Evolutionary conservation across 2,797 vertebrate genomes (phyloP).

Genomic region (Lindbergichthys nudifrons): DNA sequence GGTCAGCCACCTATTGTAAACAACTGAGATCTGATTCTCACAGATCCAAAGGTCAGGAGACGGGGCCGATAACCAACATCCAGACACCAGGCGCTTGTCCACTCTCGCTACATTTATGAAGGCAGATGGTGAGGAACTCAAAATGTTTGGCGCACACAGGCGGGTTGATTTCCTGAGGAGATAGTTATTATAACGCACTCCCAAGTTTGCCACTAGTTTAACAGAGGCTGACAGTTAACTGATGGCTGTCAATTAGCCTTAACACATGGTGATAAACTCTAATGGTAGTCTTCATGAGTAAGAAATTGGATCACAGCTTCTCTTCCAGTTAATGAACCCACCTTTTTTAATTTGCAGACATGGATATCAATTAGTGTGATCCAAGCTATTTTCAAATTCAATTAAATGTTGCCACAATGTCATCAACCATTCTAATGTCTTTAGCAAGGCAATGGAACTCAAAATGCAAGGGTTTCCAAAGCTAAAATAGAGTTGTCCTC

Average conservation of each 20-base stretch:
- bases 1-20: conserved; percentile 61
- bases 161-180: conserved; percentile 37
- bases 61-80: conserved; percentile 55
- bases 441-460: neutral
- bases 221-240: conserved; percentile 50
- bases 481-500: neutral
- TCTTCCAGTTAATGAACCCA: conserved; percentile 1
- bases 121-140: conserved; percentile 20
- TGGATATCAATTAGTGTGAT: neutral
- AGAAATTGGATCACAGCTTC: conserved; percentile 21
- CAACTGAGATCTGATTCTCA: conserved; percentile 60
- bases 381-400: conserved; percentile 20
- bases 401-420: conserved; percentile 7
- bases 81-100: conserved; percentile 1
- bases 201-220: conserved; percentile 22
- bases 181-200: conserved; percentile 44
- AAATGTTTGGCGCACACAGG: neutral
- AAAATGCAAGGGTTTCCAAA: neutral
- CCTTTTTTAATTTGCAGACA: conserved; percentile 17
- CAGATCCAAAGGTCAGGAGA: conserved; percentile 71
- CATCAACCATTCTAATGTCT: neutral
- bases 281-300: conserved; percentile 38
- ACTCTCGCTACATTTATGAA: neutral
- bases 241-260: conserved; percentile 53
- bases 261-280: conserved; percentile 20